Evolutionary conservation across 1,140 invertebrate genomes (phyloP).

Genomic region (Aphelenchoides fujianensis): DNA sequence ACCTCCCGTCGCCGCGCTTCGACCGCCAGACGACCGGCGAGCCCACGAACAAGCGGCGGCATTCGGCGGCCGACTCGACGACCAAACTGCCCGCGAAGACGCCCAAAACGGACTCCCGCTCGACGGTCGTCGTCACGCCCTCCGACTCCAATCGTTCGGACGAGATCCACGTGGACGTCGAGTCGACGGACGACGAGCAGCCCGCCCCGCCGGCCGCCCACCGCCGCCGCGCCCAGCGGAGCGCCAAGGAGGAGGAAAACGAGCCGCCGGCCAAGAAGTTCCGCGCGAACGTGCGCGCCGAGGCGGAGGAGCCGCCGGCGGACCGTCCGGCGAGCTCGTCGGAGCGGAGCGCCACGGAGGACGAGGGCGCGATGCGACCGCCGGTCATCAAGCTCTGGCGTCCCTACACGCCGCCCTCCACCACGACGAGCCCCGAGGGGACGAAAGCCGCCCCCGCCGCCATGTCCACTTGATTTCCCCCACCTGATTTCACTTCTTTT

Average conservation of each 20-base stretch:
- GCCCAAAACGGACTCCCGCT: not conserved
- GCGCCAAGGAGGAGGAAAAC: not conserved
- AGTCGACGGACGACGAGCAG: slow-evolving; percentile 16
- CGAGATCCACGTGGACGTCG: slow-evolving; percentile 16
- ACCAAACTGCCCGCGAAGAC: not conserved
- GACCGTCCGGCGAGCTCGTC: not conserved
- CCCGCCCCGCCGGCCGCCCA: not conserved
- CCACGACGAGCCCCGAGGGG: not conserved
- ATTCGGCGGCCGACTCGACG: not conserved
- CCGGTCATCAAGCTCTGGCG: slow-evolving; percentile 11
- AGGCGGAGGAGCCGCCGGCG: not conserved
- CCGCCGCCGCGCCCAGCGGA: not conserved
- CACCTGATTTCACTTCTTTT: too few species aligned
- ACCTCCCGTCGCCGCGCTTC: not conserved
- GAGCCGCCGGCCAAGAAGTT: not conserved
- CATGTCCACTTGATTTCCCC: slow-evolving; percentile 1
- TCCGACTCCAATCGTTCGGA: not conserved
- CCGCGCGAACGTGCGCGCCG: not conserved
- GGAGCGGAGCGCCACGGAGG: too few species aligned
- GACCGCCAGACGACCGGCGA: not conserved
- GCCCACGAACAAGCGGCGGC: too few species aligned
- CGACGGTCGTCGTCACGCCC: not conserved
- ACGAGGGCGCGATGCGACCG: not conserved
- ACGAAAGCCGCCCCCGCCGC: not conserved
- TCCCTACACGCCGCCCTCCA: slow-evolving; percentile 12